These are phyloP conservation scores for Telmatochromis sp. DNA, from an alignment of 2,113 vertebrate genomes.

Conservation along the genomic window DNA sequence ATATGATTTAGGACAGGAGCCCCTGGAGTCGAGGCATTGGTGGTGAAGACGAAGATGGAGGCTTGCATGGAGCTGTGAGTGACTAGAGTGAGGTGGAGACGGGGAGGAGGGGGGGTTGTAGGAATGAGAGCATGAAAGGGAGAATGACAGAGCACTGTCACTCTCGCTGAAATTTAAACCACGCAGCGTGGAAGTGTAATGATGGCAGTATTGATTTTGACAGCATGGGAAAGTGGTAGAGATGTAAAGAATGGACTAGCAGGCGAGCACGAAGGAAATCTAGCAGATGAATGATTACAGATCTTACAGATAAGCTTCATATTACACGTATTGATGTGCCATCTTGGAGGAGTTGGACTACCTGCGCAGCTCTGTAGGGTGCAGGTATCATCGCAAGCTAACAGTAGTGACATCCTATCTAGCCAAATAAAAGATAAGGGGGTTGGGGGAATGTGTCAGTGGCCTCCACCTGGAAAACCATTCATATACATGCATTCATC, in stretches of 20 bases:
- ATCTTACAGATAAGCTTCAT: not conserved
- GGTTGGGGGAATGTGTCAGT: not conserved
- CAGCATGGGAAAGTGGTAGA: not conserved
- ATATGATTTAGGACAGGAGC: not conserved
- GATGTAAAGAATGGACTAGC: not conserved
- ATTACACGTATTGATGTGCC: not conserved
- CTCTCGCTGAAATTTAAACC: not conserved
- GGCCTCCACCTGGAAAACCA: not conserved
- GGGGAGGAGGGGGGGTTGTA: not conserved
- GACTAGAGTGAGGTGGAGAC: not conserved
- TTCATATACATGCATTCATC: not conserved
- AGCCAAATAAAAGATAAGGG: not conserved
- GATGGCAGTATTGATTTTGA: not conserved
- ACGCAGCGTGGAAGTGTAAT: not conserved
- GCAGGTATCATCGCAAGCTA: not conserved
- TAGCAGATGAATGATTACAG: not conserved
- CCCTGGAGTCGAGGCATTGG: fast-evolving
- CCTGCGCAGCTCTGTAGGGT: not conserved
- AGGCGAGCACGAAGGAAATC: not conserved
- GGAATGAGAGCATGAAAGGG: not conserved
- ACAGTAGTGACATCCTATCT: not conserved
- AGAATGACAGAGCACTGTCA: not conserved
- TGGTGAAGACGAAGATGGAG: not conserved
- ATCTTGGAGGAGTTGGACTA: not conserved
- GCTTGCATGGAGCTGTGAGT: not conserved